These are phyloP conservation scores for Rhagium mordax DNA, from an alignment of 2,888 invertebrate species.

Conservation along the genomic window DNA sequence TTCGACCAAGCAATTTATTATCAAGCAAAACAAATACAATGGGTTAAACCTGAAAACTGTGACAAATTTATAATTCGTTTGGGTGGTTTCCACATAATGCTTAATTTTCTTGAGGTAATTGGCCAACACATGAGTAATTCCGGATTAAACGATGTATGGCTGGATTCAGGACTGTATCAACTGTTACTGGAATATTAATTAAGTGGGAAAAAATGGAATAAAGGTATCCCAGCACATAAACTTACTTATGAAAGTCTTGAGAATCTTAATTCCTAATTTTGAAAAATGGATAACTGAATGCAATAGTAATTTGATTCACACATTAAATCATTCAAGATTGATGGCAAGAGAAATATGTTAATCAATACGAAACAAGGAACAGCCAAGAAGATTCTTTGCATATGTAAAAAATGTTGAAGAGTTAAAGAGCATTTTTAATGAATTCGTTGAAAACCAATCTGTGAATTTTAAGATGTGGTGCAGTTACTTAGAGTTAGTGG, in stretches of 20 bases:
- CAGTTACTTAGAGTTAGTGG: neutral
- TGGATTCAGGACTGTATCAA: neutral
- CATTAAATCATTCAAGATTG: neutral
- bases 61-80: neutral
- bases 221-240: constrained; percentile 42
- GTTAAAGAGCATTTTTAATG: neutral
- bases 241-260: constrained; percentile 44
- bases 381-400: neutral
- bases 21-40: neutral
- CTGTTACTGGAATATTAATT: constrained; percentile 20
- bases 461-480: neutral
- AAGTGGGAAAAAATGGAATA: constrained; percentile 39
- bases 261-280: constrained; percentile 3
- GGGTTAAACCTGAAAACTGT: neutral
- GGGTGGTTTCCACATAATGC: neutral
- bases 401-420: too few relatives aligned
- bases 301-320: neutral
- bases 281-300: neutral
- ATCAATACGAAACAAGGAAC: neutral
- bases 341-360: neutral
- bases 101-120: neutral
- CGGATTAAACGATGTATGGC: neutral
- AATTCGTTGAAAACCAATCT: neutral
- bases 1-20: neutral
- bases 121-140: neutral